Evolutionary conservation across 2,797 vertebrate species (phyloP).

Genomic region (Myoxocephalus aenaeus): DNA sequence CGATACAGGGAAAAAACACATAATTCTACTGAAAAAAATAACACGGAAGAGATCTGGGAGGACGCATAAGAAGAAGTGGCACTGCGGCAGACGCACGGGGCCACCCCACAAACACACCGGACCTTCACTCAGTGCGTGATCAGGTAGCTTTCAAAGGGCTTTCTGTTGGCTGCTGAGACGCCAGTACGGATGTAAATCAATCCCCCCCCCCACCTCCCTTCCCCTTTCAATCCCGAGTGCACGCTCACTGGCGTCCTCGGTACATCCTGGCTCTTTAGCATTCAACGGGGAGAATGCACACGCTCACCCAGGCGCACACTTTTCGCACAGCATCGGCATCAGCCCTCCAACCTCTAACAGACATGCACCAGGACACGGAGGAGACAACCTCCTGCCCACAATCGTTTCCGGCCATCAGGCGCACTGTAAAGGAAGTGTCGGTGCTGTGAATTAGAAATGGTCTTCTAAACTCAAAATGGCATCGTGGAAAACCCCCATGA

Average conservation of each 20-base stretch:
- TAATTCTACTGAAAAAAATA: slow-evolving; percentile 28
- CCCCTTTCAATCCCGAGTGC: slow-evolving; percentile 27
- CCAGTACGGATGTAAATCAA: slow-evolving; percentile 61
- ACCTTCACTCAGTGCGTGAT: slow-evolving; percentile 49
- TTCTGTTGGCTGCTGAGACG: slow-evolving; percentile 61
- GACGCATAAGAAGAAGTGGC: slow-evolving; percentile 32
- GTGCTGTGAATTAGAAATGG: slow-evolving; percentile 30
- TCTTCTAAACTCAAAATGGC: slow-evolving; percentile 47
- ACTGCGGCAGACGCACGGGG: slow-evolving; percentile 73
- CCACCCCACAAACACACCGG: slow-evolving; percentile 33
- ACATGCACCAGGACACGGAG: slow-evolving; percentile 20
- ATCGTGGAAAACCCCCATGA: slow-evolving; percentile 20
- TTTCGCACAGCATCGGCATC: slow-evolving; percentile 40
- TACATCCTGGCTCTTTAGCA: slow-evolving; percentile 75
- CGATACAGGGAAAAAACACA: not conserved
- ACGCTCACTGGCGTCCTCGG: slow-evolving; percentile 54
- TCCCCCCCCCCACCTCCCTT: not conserved
- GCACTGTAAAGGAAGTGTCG: slow-evolving; percentile 12
- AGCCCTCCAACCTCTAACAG: slow-evolving; percentile 31
- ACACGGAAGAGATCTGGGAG: not conserved
- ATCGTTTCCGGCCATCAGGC: slow-evolving; percentile 19
- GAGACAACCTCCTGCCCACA: slow-evolving; percentile 27
- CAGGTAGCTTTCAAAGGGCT: slow-evolving; percentile 67
- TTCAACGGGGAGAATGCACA: slow-evolving; percentile 67
- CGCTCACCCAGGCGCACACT: slow-evolving; percentile 60